Evolutionary conservation across 2,797 vertebrate genomes (phyloP), one percentile per base, ranked within the genome.

Genomic region (Phoxinus dragarum): DNA sequence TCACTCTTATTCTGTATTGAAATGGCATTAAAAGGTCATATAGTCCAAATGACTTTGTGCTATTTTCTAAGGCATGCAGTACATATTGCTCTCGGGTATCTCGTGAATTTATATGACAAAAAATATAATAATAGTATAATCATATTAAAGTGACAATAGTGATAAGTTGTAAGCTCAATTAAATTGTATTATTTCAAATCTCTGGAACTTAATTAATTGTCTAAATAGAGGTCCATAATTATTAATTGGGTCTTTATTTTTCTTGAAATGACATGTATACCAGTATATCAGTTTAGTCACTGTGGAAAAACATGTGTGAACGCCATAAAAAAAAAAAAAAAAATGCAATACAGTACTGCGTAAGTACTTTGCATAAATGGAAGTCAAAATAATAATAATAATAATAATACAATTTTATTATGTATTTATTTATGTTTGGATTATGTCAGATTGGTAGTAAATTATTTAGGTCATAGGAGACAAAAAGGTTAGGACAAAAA

Each of bases 271-370:
- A 72, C 44, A 6, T 49, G 5, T 16, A n/a, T n/a, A n/a, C n/a
- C n/a, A n/a, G n/a, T 5, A 61, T 11, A 3, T 61, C n/a, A 27
- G 23, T 44, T 27, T 17, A 27, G 54, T 59, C 54, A 59, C 8
- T 59, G 54, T n/a, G 54, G 10, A n/a, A 59, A 59, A n/a, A n/a
- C n/a, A 56, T 7, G 0, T 56, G 47, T 49, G 14, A 49, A 49
- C 1, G 1, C 0, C 47, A 16, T 16, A 0, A 23, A 21, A 21
- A 56, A 10, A 56, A 9, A 4, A 1, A 44, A 3, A 16, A 1
- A 49, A 17, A 16, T 59, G 54, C 21, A 59, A 4, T 10, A 59
- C 54, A 4, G 10, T n/a, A n/a, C 54, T 59, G 54, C 54, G 4
- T 4, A 11, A 59, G 9, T 59, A 23, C 54, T 8, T 8, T 1